A percentile compares a stretch with the other conserved stretches of the same genome.
phyloP scores from a whole-genome alignment of 2,797 vertebrate genomes.

The Gambusia yucatana region DNA sequence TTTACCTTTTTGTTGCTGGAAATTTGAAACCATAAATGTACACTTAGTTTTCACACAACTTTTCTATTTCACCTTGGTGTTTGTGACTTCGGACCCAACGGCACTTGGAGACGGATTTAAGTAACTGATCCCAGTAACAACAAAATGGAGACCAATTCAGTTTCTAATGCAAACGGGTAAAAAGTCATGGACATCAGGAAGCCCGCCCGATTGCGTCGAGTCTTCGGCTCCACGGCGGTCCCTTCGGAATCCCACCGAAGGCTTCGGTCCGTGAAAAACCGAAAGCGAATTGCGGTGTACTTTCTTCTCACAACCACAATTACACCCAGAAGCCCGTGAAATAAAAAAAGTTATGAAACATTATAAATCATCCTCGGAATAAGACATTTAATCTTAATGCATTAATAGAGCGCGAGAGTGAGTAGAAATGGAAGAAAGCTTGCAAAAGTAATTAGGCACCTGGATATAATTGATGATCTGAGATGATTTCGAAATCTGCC shows the following conservation, averaged over 20 bases:
- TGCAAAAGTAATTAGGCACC: slow-evolving; percentile 7
- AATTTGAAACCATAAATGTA: background rate
- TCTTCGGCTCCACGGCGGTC: background rate
- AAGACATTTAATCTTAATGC: slow-evolving; percentile 10
- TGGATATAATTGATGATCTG: slow-evolving; percentile 5
- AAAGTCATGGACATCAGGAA: background rate
- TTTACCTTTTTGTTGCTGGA: background rate
- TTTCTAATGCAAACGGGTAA: background rate
- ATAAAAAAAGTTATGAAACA: slow-evolving; percentile 4
- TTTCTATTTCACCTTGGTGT: background rate
- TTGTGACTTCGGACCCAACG: background rate
- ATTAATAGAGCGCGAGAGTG: background rate
- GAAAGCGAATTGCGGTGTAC: background rate
- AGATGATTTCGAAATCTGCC: background rate
- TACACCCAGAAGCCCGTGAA: background rate
- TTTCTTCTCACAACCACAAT: slow-evolving; percentile 6
- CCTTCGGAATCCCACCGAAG: background rate
- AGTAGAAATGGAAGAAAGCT: slow-evolving; percentile 5
- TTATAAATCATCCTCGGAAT: slow-evolving; percentile 5
- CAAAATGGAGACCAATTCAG: background rate
- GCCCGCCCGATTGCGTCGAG: background rate
- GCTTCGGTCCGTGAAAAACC: background rate
- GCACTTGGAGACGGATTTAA: background rate
- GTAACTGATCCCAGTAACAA: background rate
- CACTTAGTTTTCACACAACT: background rate